Percentiles rank a stretch among this genome's conserved stretches.
phyloP scores from a whole-genome alignment of 2,888 invertebrate genomes.

The Idaea dimidiata region DNA sequence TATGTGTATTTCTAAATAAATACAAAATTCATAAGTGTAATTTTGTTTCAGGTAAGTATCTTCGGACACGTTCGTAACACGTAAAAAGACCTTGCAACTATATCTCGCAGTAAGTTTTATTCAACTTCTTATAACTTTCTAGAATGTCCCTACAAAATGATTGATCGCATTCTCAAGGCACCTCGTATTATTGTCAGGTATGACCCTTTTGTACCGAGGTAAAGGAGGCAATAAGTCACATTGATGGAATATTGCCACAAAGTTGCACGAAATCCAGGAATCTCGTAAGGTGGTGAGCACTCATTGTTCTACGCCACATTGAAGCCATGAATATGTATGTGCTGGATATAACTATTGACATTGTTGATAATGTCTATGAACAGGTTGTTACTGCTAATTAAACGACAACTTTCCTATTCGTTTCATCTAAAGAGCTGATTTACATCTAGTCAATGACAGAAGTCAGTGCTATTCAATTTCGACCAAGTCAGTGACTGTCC shows the following conservation, averaged over 20 bases:
- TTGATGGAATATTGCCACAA: not conserved
- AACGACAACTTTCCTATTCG: constrained; percentile 59
- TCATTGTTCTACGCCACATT: constrained; percentile 62
- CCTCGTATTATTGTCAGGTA: not conserved
- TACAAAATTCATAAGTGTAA: constrained; percentile 12
- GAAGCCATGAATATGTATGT: constrained; percentile 67
- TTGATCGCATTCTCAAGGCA: not conserved
- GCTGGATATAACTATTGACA: constrained; percentile 16
- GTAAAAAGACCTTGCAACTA: constrained; percentile 1
- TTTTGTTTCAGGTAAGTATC: constrained; percentile 36
- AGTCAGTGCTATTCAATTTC: too few species aligned
- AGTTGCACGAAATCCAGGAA: not conserved
- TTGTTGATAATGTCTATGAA: constrained; percentile 27
- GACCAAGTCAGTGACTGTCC: too few species aligned
- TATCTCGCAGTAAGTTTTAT: not conserved
- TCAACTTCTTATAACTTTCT: not conserved
- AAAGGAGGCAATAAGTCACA: constrained; percentile 2
- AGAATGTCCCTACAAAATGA: not conserved
- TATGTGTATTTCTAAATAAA: constrained; percentile 3
- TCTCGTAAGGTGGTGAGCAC: constrained; percentile 54
- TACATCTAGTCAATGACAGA: too few species aligned
- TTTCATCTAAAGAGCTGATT: too few species aligned
- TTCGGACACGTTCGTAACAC: not conserved
- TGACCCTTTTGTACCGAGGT: not conserved
- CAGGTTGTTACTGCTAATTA: constrained; percentile 68